A percentile compares a stretch with the other conserved stretches of the same genome.
These are phyloP conservation scores for Arenaria interpres DNA, from an alignment of 2,113 vertebrate genomes.

Conservation along the genomic window DNA sequence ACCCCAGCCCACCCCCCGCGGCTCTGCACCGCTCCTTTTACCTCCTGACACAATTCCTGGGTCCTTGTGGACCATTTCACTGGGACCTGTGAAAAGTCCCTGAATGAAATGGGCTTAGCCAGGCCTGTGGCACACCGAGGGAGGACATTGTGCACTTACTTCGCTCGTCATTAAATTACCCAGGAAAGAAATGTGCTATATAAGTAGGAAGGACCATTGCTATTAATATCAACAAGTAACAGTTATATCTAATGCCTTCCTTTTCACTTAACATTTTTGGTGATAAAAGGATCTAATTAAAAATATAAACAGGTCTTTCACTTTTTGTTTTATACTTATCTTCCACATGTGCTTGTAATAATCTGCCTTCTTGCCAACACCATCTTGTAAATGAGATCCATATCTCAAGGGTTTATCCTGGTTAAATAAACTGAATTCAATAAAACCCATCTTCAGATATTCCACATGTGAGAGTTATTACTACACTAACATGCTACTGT, in stretches of 20 bases:
- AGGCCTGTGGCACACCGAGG: not conserved
- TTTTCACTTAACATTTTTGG: slow-evolving; percentile 36
- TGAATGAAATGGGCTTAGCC: not conserved
- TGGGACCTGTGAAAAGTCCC: not conserved
- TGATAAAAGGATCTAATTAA: slow-evolving; percentile 56
- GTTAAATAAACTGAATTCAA: slow-evolving; percentile 84
- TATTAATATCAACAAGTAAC: not conserved
- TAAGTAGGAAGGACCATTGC: not conserved
- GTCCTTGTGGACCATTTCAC: not conserved
- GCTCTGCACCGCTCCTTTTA: not conserved
- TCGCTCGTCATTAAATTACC: not conserved
- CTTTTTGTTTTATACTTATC: slow-evolving; percentile 74
- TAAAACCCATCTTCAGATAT: slow-evolving; percentile 80
- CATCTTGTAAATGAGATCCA: slow-evolving; percentile 83
- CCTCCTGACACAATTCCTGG: not conserved
- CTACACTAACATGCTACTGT: slow-evolving; percentile 78
- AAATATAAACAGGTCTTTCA: slow-evolving; percentile 60
- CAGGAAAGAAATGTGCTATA: not conserved
- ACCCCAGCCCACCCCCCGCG: accelerated
- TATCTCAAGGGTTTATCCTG: slow-evolving; percentile 79
- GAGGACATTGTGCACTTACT: not conserved
- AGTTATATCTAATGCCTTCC: not conserved
- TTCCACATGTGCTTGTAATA: slow-evolving; percentile 78
- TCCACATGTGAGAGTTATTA: slow-evolving; percentile 80
- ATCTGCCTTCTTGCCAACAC: slow-evolving; percentile 76